These are phyloP conservation scores for Prochilodus magdalenae DNA, from an alignment of 2,113 vertebrate genomes.

Conservation along the genomic window DNA sequence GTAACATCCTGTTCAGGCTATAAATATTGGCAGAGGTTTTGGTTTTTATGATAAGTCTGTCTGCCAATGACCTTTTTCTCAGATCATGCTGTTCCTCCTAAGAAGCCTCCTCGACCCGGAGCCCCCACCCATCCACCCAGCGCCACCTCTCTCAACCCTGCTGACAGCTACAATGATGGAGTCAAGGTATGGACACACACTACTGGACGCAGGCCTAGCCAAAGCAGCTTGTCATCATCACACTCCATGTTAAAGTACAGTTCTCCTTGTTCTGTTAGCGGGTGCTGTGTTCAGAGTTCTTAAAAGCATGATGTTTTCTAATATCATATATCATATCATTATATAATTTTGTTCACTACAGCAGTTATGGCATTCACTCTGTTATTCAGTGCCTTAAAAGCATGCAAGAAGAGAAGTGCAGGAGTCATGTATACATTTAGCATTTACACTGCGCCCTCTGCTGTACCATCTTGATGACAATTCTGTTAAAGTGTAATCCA, in stretches of 20 bases:
- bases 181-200: conserved; percentile 73
- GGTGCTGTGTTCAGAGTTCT: background rate
- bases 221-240: background rate
- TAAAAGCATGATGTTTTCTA: too few relatives aligned
- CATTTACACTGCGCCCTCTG: too few relatives aligned
- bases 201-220: background rate
- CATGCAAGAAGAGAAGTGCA: too few relatives aligned
- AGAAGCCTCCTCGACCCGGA: conserved; percentile 95
- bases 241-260: background rate
- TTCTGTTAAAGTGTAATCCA: too few relatives aligned
- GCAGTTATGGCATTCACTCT: too few relatives aligned
- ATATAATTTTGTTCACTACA: too few relatives aligned
- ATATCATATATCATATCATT: too few relatives aligned
- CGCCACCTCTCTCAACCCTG: conserved; percentile 83
- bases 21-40: conserved; percentile 19
- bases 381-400: too few relatives aligned
- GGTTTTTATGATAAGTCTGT: conserved; percentile 21
- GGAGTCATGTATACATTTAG: too few relatives aligned
- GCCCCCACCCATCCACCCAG: conserved; percentile 87
- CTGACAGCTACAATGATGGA: conserved; percentile 95
- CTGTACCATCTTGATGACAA: too few relatives aligned
- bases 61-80: conserved; percentile 1
- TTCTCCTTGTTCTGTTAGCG: background rate
- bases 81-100: conserved; percentile 94
- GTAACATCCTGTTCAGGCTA: background rate